Percentiles rank a stretch among this genome's conserved stretches.
These are phyloP conservation scores for Epinotia nisella DNA, from an alignment of 2,888 invertebrate species.

Conservation along the genomic window DNA sequence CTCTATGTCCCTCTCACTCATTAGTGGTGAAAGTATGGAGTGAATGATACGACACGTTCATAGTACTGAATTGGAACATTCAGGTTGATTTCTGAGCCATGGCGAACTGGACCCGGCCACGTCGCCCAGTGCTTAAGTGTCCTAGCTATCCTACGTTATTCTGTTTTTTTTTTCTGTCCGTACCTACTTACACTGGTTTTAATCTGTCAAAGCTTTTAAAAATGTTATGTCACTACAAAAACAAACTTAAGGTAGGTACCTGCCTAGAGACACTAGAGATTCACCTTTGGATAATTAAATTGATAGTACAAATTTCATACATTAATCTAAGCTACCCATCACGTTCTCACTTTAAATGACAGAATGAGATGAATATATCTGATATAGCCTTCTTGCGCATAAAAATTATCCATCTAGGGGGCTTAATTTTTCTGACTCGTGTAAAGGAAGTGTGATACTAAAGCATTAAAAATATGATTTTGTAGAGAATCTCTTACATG, in stretches of 20 bases:
- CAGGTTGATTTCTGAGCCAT: not conserved
- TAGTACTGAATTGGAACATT: not conserved
- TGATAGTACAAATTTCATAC: too few species aligned
- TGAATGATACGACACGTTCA: not conserved
- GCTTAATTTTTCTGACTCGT: not conserved
- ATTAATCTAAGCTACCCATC: not conserved
- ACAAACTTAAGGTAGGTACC: too few species aligned
- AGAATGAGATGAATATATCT: not conserved
- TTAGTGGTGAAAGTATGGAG: not conserved
- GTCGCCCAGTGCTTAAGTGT: conserved; percentile 16
- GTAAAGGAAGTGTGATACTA: not conserved
- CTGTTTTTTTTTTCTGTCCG: conserved; percentile 1
- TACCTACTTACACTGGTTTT: conserved; percentile 1
- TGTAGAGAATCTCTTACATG: too few species aligned
- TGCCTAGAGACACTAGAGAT: too few species aligned
- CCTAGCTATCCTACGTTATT: conserved; percentile 3
- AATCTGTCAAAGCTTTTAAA: conserved; percentile 3
- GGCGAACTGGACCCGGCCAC: conserved; percentile 13
- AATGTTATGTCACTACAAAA: too few species aligned
- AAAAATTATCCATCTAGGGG: not conserved
- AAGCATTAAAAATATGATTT: too few species aligned
- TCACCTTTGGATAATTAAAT: too few species aligned
- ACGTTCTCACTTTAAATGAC: not conserved
- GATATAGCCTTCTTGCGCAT: not conserved
- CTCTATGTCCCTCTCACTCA: conserved; percentile 2